Conservation (phyloP, 1,140 invertebrate genomes). For the Drosophila rufa region DNA sequence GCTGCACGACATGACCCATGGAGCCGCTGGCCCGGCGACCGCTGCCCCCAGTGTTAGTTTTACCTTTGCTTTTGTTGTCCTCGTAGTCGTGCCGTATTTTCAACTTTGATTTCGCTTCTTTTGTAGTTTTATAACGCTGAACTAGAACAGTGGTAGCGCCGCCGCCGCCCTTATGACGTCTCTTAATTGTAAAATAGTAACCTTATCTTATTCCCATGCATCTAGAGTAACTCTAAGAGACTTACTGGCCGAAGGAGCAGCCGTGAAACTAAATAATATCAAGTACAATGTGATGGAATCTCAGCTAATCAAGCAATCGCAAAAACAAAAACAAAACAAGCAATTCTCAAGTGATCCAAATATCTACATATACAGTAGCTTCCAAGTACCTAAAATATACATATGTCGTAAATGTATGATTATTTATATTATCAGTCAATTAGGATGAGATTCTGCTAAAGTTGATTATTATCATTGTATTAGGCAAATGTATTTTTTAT, state of each 20-base stretch:
- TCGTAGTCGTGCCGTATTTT: slow-evolving; percentile 49
- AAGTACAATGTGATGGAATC: slow-evolving; percentile 54
- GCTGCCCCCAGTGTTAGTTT: slow-evolving; percentile 85
- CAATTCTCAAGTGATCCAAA: slow-evolving; percentile 41
- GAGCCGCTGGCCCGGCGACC: slow-evolving; percentile 42
- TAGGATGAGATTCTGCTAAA: slow-evolving; percentile 10
- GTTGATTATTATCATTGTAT: slow-evolving; percentile 6
- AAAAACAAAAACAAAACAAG: slow-evolving; percentile 14
- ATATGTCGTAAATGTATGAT: background rate
- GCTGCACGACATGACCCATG: slow-evolving; percentile 75
- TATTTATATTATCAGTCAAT: slow-evolving; percentile 23
- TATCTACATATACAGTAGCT: slow-evolving; percentile 1
- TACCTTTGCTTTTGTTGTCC: slow-evolving; percentile 47
- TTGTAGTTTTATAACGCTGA: slow-evolving; percentile 77
- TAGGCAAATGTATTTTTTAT: slow-evolving; percentile 31
- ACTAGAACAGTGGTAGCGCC: slow-evolving; percentile 59
- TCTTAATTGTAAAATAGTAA: slow-evolving; percentile 29
- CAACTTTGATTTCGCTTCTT: slow-evolving; percentile 61
- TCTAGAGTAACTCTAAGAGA: slow-evolving; percentile 29
- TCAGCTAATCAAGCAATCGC: slow-evolving; percentile 25
- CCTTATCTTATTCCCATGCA: slow-evolving; percentile 5
- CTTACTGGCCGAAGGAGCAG: slow-evolving; percentile 3
- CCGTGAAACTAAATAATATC: slow-evolving; percentile 15
- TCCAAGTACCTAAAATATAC: slow-evolving; percentile 3
- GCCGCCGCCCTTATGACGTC: slow-evolving; percentile 22